A percentile compares a stretch with the other conserved stretches of the same genome.
Evolutionary conservation across 2,113 vertebrate genomes (phyloP).

Genomic region (Odocoileus virginianus): DNA sequence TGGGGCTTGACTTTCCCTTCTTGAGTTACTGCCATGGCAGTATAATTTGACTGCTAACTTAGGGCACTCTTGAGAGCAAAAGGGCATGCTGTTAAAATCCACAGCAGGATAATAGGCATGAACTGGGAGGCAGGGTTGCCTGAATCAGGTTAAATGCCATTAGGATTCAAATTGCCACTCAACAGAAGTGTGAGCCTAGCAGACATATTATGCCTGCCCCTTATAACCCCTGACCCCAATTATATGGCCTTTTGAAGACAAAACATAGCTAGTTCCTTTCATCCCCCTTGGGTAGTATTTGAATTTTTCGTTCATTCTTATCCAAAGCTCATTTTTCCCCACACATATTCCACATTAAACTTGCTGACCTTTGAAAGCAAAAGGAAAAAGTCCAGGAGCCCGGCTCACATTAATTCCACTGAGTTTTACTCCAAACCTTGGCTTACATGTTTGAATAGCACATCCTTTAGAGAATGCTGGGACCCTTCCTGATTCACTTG

Average conservation of each 20-base stretch:
- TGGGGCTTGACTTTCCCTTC: not conserved
- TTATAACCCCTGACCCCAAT: slow-evolving; percentile 18
- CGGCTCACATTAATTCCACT: not conserved
- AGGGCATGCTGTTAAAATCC: not conserved
- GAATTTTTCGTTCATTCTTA: slow-evolving; percentile 25
- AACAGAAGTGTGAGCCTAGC: not conserved
- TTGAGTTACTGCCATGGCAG: not conserved
- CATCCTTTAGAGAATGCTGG: not conserved
- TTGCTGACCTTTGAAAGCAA: slow-evolving; percentile 33
- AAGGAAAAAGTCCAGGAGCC: not conserved
- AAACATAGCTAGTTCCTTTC: not conserved
- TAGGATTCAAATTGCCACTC: slow-evolving; percentile 23
- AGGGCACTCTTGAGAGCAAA: not conserved
- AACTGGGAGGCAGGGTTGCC: not conserved
- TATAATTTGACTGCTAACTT: slow-evolving; percentile 35
- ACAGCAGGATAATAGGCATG: not conserved
- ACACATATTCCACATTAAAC: not conserved
- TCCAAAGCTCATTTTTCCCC: not conserved
- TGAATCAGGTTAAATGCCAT: not conserved
- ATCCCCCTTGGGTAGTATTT: not conserved
- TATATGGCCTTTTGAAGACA: slow-evolving; percentile 20
- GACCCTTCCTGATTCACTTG: not conserved
- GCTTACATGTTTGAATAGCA: not conserved
- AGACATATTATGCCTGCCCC: not conserved
- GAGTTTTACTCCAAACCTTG: not conserved